These are phyloP conservation scores for Ceratosolen solmsi DNA, from an alignment of 1,140 invertebrate genomes.

Conservation along the genomic window DNA sequence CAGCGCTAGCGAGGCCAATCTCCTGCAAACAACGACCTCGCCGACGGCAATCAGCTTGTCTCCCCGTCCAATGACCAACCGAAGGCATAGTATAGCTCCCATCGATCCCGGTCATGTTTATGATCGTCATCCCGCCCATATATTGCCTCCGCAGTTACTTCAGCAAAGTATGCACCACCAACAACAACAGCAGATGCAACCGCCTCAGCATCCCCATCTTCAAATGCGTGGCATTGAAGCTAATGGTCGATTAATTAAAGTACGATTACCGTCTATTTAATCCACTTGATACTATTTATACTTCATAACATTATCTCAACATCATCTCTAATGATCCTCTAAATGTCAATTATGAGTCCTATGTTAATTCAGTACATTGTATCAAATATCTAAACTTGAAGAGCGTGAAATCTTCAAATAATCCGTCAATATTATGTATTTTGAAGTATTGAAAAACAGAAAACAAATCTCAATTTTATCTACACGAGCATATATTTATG, in stretches of 20 bases:
- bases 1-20: conserved; percentile 84
- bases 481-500: too few species aligned
- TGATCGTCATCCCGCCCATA: conserved; percentile 42
- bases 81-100: conserved; percentile 78
- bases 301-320: too few species aligned
- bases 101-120: conserved; percentile 75
- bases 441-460: too few species aligned
- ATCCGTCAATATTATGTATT: too few species aligned
- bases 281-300: too few species aligned
- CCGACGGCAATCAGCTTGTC: neutral
- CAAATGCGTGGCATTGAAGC: conserved; percentile 78
- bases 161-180: conserved; percentile 78
- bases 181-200: conserved; percentile 39
- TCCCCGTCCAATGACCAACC: conserved; percentile 66
- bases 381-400: too few species aligned
- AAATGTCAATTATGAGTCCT: too few species aligned
- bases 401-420: too few species aligned
- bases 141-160: conserved; percentile 61
- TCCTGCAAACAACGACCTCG: conserved; percentile 72
- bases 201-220: conserved; percentile 77
- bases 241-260: conserved; percentile 57
- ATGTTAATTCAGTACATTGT: too few species aligned
- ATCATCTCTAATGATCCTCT: too few species aligned
- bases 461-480: too few species aligned
- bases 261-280: neutral